Conservation (phyloP, 1,140 invertebrate species). For the Eumaeus atala region DNA sequence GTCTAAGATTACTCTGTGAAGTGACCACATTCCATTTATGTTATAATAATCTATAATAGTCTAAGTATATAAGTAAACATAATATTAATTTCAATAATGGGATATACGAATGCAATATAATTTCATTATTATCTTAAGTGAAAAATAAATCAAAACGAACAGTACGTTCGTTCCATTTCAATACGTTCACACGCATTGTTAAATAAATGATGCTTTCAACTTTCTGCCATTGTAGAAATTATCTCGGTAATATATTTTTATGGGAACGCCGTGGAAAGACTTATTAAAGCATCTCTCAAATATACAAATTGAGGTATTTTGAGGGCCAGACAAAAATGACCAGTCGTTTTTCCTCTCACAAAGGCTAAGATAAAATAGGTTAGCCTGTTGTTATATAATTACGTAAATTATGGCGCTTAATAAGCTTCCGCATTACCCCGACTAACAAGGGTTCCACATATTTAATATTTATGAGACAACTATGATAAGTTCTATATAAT, state of each 20-base stretch:
- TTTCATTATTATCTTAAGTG: no score
- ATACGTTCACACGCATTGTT: constrained; percentile 6
- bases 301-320: constrained; percentile 40
- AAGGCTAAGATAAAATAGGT: constrained; percentile 20
- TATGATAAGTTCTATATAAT: no score
- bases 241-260: constrained; percentile 28
- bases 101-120: no score
- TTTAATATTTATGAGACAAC: no score
- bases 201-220: not conserved
- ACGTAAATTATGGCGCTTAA: not conserved
- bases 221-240: constrained; percentile 22
- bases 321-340: constrained; percentile 24
- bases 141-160: not conserved
- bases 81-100: no score
- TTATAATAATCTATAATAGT: no score
- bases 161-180: not conserved
- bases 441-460: no score
- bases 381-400: constrained; percentile 4
- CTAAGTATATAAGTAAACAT: no score
- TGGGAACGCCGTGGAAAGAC: constrained; percentile 25
- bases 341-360: constrained; percentile 34
- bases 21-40: no score
- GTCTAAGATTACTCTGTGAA: no score
- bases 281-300: constrained; percentile 29
- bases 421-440: not conserved